Evolutionary conservation across 2,888 invertebrate species (phyloP).

Genomic region (Drosophila eohydei): DNA sequence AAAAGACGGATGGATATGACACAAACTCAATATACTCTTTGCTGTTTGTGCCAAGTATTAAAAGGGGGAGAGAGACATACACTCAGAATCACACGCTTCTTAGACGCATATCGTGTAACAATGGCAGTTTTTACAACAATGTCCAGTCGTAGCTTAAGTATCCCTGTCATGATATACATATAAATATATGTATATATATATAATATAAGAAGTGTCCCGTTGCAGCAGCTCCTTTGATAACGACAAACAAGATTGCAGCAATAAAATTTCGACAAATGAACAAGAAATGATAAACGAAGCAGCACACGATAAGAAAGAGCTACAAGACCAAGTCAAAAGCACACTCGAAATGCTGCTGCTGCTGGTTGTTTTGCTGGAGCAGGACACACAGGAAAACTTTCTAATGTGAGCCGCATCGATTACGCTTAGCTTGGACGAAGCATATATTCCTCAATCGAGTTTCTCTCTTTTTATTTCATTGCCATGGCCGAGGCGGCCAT

Average conservation of each 20-base stretch:
- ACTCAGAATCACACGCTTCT: constrained; percentile 58
- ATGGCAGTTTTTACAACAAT: constrained; percentile 62
- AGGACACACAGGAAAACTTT: constrained; percentile 6
- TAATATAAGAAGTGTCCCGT: constrained; percentile 42
- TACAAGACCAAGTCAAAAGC: constrained; percentile 33
- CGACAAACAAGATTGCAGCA: constrained; percentile 81
- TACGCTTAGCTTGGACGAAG: constrained; percentile 51
- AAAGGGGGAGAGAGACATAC: background rate
- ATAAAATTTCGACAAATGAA: constrained; percentile 82
- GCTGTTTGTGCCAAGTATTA: background rate
- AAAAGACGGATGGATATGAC: background rate
- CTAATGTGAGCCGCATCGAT: constrained; percentile 77
- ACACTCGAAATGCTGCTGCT: constrained; percentile 60
- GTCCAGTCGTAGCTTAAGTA: constrained; percentile 53
- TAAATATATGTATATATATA: background rate
- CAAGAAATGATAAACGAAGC: constrained; percentile 82
- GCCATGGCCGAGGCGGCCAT: constrained; percentile 29
- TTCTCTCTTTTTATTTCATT: constrained; percentile 59
- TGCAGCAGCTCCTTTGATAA: constrained; percentile 62
- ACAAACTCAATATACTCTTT: background rate
- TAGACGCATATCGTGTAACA: constrained; percentile 73
- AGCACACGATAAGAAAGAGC: constrained; percentile 67
- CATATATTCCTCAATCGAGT: background rate
- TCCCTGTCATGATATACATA: constrained; percentile 37
- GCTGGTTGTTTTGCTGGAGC: background rate